Evolutionary conservation across 2,888 invertebrate genomes (phyloP).

Genomic region (Pyrochroa serraticornis): DNA sequence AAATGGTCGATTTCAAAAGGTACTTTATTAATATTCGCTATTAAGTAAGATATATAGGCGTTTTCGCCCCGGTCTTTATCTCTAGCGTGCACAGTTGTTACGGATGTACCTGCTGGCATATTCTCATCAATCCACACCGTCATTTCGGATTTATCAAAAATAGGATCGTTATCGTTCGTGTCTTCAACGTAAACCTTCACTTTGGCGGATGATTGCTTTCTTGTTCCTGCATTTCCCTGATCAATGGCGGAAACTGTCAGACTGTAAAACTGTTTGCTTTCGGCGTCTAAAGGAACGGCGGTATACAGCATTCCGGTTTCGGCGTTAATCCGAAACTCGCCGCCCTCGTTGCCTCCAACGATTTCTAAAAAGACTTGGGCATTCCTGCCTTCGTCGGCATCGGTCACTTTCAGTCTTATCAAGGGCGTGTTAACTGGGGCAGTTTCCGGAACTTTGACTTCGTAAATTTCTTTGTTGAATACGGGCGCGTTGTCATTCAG

Average conservation of each 20-base stretch:
- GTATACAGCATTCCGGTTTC: constrained; percentile 90
- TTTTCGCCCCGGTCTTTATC: constrained; percentile 94
- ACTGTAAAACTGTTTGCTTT: constrained; percentile 81
- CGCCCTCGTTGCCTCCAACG: constrained; percentile 89
- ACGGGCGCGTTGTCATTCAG: constrained; percentile 86
- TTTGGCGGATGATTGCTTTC: constrained; percentile 88
- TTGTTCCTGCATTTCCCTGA: constrained; percentile 80
- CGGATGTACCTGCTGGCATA: constrained; percentile 82
- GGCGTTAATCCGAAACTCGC: constrained; percentile 85
- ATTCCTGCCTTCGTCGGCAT: constrained; percentile 80
- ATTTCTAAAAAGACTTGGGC: constrained; percentile 87
- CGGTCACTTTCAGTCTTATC: constrained; percentile 83
- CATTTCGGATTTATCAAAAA: constrained; percentile 75
- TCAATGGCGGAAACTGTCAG: constrained; percentile 90
- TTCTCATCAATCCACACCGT: constrained; percentile 85
- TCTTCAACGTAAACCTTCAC: constrained; percentile 88
- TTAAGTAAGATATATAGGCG: constrained; percentile 92
- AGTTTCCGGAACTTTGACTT: constrained; percentile 85
- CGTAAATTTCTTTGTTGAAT: constrained; percentile 85
- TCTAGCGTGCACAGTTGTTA: constrained; percentile 82
- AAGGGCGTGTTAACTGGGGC: constrained; percentile 89
- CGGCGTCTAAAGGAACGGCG: constrained; percentile 81
- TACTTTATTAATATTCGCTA: constrained; percentile 86
- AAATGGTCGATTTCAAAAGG: constrained; percentile 97
- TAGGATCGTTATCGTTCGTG: constrained; percentile 93